Conservation (phyloP, 2,797 vertebrate species). For the Acropternis orthonyx region DNA sequence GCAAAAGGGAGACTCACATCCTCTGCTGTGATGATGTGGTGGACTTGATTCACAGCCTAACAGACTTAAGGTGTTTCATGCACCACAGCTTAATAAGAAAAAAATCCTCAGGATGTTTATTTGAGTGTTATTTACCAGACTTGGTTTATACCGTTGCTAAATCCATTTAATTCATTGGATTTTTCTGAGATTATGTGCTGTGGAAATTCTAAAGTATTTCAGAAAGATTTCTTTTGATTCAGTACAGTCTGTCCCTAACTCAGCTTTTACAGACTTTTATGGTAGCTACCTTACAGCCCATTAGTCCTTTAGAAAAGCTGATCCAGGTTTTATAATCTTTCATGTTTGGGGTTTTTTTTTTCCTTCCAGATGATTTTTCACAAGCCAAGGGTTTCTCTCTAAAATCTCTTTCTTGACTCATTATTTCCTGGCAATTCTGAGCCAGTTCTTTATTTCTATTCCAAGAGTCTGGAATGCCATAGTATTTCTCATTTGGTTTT, state of each 20-base stretch:
- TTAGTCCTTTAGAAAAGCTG: slow-evolving; percentile 3
- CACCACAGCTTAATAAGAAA: neutral
- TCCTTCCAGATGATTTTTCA: neutral
- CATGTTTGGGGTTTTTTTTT: neutral
- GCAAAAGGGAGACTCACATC: neutral
- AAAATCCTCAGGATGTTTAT: neutral
- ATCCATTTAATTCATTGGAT: neutral
- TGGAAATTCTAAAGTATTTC: neutral
- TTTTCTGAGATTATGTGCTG: neutral
- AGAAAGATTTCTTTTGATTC: neutral
- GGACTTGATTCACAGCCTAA: neutral
- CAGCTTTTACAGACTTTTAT: neutral
- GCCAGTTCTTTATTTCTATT: neutral
- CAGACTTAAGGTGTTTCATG: neutral
- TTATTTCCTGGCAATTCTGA: slow-evolving; percentile 22
- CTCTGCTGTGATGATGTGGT: neutral
- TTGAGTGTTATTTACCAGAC: neutral
- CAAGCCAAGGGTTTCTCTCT: neutral
- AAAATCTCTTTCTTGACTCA: slow-evolving; percentile 7
- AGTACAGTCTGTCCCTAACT: neutral
- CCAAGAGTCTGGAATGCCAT: neutral
- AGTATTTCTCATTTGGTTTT: slow-evolving; percentile 7
- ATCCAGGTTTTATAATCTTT: neutral
- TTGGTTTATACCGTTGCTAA: neutral
- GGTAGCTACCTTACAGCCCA: neutral